Evolutionary conservation across 2,888 invertebrate genomes (phyloP).

Genomic region (Latrodectus elegans): DNA sequence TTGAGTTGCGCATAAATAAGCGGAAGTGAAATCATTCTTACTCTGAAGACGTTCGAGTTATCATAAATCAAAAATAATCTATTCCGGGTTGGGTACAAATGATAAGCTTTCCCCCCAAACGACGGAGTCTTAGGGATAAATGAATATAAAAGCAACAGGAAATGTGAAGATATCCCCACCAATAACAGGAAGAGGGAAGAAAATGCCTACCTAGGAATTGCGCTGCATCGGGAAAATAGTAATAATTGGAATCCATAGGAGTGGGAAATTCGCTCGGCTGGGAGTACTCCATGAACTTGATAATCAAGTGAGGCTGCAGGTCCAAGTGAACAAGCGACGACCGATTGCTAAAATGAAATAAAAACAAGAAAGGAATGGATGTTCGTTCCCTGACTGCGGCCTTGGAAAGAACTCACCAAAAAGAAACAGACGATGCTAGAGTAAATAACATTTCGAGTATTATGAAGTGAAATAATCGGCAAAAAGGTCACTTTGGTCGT

Average conservation of each 20-base stretch:
- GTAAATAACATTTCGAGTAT: constrained; percentile 58
- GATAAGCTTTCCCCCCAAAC: too few species aligned
- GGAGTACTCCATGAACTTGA: too few species aligned
- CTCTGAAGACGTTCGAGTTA: too few species aligned
- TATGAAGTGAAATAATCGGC: constrained; percentile 51
- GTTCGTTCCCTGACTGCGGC: constrained; percentile 21
- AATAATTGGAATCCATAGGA: constrained; percentile 38
- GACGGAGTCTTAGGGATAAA: not conserved
- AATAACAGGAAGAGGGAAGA: not conserved
- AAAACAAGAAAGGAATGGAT: constrained; percentile 29
- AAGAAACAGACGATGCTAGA: constrained; percentile 51
- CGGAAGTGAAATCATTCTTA: too few species aligned
- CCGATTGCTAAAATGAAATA: constrained; percentile 34
- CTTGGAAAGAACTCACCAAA: constrained; percentile 28
- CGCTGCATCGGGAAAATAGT: constrained; percentile 23
- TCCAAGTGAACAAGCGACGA: constrained; percentile 3
- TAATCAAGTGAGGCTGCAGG: too few species aligned
- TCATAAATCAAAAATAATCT: too few species aligned
- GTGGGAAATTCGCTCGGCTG: too few species aligned
- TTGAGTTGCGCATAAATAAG: too few species aligned
- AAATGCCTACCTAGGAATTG: constrained; percentile 14
- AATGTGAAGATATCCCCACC: too few species aligned
- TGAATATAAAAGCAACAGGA: not conserved
- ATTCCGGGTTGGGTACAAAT: too few species aligned
- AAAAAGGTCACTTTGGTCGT: constrained; percentile 61